Evolutionary conservation across 2,888 invertebrate genomes (phyloP), one percentile per base, ranked within the genome.

Genomic region (Drosophila rellima): DNA sequence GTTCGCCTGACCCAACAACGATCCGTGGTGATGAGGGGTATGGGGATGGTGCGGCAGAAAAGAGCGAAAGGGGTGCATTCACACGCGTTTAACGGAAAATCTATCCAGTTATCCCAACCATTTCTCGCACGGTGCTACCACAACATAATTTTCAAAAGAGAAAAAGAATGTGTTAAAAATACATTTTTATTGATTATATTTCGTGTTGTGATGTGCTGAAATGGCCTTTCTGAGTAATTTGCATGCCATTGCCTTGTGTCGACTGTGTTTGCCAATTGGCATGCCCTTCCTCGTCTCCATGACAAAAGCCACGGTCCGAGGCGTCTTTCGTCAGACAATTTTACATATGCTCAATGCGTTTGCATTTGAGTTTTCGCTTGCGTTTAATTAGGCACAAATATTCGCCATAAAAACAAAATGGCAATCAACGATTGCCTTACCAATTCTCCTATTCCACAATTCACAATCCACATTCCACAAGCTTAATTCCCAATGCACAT

Each of bases 161-260:
- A 7, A 6, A 29, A 18, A 44, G 31, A 26, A 39, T 66, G 54
- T 71, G 71, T 72, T 82, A 84, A 79, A 82, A 84, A 82, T 82
- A 82, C 11, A 17, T 67, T 52, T 70, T 65, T 75, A 83, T 81
- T 73, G 81, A 74, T 82, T 80, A 76, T 79, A 57, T 71, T 17
- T 44, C 56, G 52, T 37, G 51, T 37, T 62, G 61, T 13, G 56
- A 11, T 45, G 45, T 35, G 57, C n/a, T 63, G 76, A 70, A 64
- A 20, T 77, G 80, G 85, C 85, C 85, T 85, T 85, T 82, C 64
- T 61, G 47, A 69, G 70, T 80, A 70, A 80, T 80, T 82, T 80
- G 72, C 80, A 82, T 79, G 82, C 82, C 72, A 61, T 76, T 79
- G 84, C 62, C 59, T 66, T 66, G 62, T 45, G 11, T 18, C n/a